Conservation (phyloP, 1,140 invertebrate genomes). For the Eriosoma lanigerum region DNA sequence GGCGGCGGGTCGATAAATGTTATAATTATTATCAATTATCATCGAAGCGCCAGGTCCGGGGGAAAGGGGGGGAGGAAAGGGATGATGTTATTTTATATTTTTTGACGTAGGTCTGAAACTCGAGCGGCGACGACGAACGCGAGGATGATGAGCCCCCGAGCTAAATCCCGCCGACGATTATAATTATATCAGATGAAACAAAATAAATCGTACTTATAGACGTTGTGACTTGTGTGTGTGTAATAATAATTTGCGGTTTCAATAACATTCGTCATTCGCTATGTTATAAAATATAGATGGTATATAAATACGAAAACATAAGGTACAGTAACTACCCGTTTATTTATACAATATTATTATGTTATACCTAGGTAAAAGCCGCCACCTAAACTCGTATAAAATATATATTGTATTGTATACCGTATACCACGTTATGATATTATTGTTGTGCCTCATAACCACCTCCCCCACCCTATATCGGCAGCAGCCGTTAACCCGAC, state of each 20-base stretch:
- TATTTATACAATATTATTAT: background rate
- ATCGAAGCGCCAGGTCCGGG: background rate
- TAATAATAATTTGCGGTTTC: constrained; percentile 47
- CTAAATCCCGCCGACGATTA: constrained; percentile 31
- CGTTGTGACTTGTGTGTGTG: background rate
- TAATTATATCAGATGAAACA: constrained; percentile 1
- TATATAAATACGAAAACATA: background rate
- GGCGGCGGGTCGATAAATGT: constrained; percentile 48
- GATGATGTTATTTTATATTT: constrained; percentile 17
- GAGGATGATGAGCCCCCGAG: constrained; percentile 35
- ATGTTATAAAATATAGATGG: background rate
- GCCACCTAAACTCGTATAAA: too few relatives aligned
- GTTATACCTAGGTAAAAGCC: too few relatives aligned
- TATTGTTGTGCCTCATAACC: background rate
- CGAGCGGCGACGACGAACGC: constrained; percentile 25
- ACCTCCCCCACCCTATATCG: background rate
- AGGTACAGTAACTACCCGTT: background rate
- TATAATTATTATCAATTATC: constrained; percentile 52
- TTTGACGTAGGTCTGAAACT: constrained; percentile 44
- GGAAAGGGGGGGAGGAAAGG: too few relatives aligned
- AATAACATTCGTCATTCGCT: background rate
- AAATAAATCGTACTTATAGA: background rate
- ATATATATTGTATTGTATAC: too few relatives aligned
- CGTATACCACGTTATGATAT: background rate
- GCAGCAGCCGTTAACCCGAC: constrained; percentile 1